These are phyloP conservation scores for Habroteleia sp. DNA, from an alignment of 2,888 invertebrate genomes.

Conservation along the genomic window DNA sequence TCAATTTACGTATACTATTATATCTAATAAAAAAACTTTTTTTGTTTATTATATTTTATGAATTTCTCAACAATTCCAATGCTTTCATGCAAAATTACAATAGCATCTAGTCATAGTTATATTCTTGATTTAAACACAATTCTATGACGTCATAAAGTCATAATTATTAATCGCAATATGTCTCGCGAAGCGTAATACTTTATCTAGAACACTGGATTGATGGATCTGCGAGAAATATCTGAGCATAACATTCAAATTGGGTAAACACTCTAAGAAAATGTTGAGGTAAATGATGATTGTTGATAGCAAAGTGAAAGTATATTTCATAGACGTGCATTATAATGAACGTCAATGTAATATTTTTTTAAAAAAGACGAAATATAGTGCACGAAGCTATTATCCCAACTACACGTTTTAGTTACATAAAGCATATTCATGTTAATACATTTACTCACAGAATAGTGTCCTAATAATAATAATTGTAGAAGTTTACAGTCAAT, in stretches of 20 bases:
- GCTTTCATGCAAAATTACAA: neutral
- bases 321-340: conserved; percentile 22
- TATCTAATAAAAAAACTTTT: too few species aligned
- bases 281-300: conserved; percentile 38
- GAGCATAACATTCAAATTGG: conserved; percentile 28
- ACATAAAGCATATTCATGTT: conserved; percentile 22
- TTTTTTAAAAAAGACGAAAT: conserved; percentile 37
- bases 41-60: too few species aligned
- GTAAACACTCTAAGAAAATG: conserved; percentile 38
- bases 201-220: neutral
- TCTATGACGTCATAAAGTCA: conserved; percentile 7
- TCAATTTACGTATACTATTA: too few species aligned
- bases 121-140: conserved; percentile 1
- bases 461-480: too few species aligned
- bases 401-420: conserved; percentile 8
- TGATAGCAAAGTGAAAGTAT: conserved; percentile 47
- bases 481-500: too few species aligned
- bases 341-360: conserved; percentile 19
- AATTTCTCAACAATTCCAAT: neutral
- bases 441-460: conserved; percentile 44
- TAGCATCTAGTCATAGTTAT: neutral
- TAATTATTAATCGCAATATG: conserved; percentile 11
- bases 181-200: neutral
- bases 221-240: conserved; percentile 12
- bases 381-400: conserved; percentile 37